A percentile compares a stretch with the other conserved stretches of the same genome.
Evolutionary conservation across 2,113 vertebrate genomes (phyloP).

Genomic region (Gambusia affinis): DNA sequence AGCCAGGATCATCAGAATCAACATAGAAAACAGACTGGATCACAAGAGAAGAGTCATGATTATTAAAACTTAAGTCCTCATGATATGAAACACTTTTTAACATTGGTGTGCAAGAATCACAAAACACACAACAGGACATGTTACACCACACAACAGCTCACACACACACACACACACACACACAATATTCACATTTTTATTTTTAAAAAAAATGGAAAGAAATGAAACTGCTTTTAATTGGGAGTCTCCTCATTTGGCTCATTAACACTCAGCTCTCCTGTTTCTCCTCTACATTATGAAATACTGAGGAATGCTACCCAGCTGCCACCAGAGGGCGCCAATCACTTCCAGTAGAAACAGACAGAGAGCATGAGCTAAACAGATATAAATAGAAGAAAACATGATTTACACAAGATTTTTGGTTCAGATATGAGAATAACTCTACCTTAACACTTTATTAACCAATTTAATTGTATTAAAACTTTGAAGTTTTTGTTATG

Average conservation of each 20-base stretch:
- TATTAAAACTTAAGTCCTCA: constrained; percentile 8
- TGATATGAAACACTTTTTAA: constrained; percentile 3
- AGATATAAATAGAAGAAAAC: not conserved
- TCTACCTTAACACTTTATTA: not conserved
- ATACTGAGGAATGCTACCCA: fast-evolving
- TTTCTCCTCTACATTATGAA: not conserved
- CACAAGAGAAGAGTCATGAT: constrained; percentile 29
- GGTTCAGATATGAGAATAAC: not conserved
- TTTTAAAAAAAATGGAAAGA: not conserved
- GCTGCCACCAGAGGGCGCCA: constrained; percentile 37
- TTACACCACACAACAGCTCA: constrained; percentile 27
- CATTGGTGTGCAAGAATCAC: constrained; percentile 10
- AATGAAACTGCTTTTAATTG: not conserved
- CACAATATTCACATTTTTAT: constrained; percentile 42
- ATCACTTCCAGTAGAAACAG: not conserved
- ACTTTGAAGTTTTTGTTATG: constrained; percentile 18
- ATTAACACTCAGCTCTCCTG: not conserved
- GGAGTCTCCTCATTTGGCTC: constrained; percentile 28
- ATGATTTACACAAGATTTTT: not conserved
- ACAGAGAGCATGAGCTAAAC: not conserved
- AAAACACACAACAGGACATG: constrained; percentile 20
- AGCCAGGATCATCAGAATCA: constrained; percentile 55
- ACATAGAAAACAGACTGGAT: constrained; percentile 65
- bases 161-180: constrained; percentile 19
- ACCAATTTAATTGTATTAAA: not conserved